Base-by-base conservation (phyloP, 1,140 invertebrate species). In the Drosophila athabasca region DNA sequence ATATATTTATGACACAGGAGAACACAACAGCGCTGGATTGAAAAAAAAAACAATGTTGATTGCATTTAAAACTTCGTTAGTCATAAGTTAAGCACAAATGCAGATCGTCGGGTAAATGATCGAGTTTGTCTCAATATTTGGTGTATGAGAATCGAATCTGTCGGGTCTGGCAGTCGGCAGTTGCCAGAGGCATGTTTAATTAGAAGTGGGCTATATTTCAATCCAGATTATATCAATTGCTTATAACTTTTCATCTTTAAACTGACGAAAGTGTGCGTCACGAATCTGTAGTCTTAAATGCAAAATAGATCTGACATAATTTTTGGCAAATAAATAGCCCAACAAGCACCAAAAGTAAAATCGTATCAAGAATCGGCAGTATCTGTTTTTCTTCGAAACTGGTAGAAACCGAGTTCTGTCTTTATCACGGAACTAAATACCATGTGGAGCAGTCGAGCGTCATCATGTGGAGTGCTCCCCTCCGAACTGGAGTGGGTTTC, bases 401-500 rank as follows among this genome's bases (percentile, higher is more conserved):
- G 75, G 75, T 76, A 76, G 73, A 60, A 85, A 78, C 80, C 72
- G 74, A 82, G 79, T 79, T 73, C 43, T 70, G 43, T 50, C 62
- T 81, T 68, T 51, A 70, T 73, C 83, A 73, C 83, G 83, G 79
- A 87, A 87, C 83, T 87, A 77, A 76, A 77, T 77, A 71, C 75
- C 75, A 77, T 71, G 49, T 68, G 55, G 48, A 35, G 48, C 41
- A 35, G 49, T 58, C 44, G 58, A 62, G 62, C 79, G 82, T 88
- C 82, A 82, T 79, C 81, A 11, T 39, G 22, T 50, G n/a, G 46
- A 83, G 35, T 39, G 62, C 73, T 74, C 52, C 35, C 49, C 48
- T 39, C 48, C 52, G 26, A 70, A 58, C 52, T 81, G 82, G 62
- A 82, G 82, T 69, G 77, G 39, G 67, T n/a, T 22, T 67, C 62